Conservation (phyloP, 2,113 vertebrate genomes). For the Oriolus oriolus region DNA sequence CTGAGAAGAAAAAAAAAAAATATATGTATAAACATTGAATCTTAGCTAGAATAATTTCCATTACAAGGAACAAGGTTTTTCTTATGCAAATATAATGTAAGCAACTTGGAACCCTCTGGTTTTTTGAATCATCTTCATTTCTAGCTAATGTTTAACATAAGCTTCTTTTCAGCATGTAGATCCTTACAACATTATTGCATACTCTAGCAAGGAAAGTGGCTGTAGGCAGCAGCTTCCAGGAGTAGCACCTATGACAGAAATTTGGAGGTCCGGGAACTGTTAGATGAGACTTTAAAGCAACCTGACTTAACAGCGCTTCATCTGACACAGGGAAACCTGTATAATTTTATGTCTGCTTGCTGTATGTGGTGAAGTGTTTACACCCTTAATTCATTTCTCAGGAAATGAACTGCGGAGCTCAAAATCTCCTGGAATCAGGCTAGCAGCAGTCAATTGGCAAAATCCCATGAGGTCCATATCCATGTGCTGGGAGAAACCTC, state of each 20-base stretch:
- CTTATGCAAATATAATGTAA: neutral
- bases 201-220: neutral
- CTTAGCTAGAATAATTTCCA: neutral
- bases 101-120: neutral
- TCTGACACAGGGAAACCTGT: neutral
- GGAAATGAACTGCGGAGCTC: neutral
- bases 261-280: neutral
- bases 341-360: neutral
- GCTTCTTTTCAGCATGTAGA: neutral
- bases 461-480: neutral
- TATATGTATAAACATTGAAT: neutral
- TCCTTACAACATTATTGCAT: accelerated
- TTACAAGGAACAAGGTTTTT: neutral
- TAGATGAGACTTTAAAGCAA: neutral
- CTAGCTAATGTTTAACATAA: neutral
- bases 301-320: neutral
- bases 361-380: neutral
- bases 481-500: neutral
- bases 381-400: neutral
- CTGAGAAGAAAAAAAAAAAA: neutral
- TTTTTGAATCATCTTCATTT: neutral
- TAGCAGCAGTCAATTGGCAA: neutral
- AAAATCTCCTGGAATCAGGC: neutral
- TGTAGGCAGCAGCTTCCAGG: neutral
- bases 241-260: neutral